Evolutionary conservation across 2,797 vertebrate species (phyloP).

Genomic region (Rhodeus uyekii): DNA sequence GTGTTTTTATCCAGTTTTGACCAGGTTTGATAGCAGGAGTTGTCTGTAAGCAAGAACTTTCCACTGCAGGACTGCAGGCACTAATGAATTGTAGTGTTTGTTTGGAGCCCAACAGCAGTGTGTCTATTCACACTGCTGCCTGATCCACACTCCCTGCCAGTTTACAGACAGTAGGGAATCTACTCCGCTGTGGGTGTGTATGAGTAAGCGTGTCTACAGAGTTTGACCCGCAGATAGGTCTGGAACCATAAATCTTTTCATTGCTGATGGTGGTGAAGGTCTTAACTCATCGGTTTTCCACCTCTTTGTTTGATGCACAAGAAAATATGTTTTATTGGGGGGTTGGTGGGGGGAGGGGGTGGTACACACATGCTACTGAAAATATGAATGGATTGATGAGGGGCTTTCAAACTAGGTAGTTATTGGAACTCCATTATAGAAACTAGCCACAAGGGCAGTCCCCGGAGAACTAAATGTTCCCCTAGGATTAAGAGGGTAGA

Average conservation of each 20-base stretch:
- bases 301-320: not conserved
- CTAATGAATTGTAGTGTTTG: constrained; percentile 39
- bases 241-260: constrained; percentile 17
- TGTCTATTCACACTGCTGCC: constrained; percentile 22
- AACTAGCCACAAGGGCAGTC: not conserved
- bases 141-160: constrained; percentile 23
- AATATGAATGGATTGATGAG: not conserved
- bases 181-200: constrained; percentile 17
- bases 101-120: constrained; percentile 3
- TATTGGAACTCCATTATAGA: not conserved
- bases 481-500: too few species aligned
- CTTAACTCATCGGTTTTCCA: constrained; percentile 16
- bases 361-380: too few species aligned
- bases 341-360: too few species aligned
- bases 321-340: too few species aligned
- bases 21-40: not conserved
- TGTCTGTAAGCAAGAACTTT: not conserved
- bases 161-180: constrained; percentile 5
- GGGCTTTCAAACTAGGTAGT: too few species aligned
- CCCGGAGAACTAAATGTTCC: not conserved
- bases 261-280: constrained; percentile 1
- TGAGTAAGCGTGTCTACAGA: constrained; percentile 14
- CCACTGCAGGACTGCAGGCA: not conserved
- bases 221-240: constrained; percentile 3
- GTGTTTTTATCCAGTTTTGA: not conserved